Percentiles rank a stretch among this genome's conserved stretches.
Evolutionary conservation across 2,888 invertebrate species (phyloP).

Genomic region (Phytoseiulus persimilis): DNA sequence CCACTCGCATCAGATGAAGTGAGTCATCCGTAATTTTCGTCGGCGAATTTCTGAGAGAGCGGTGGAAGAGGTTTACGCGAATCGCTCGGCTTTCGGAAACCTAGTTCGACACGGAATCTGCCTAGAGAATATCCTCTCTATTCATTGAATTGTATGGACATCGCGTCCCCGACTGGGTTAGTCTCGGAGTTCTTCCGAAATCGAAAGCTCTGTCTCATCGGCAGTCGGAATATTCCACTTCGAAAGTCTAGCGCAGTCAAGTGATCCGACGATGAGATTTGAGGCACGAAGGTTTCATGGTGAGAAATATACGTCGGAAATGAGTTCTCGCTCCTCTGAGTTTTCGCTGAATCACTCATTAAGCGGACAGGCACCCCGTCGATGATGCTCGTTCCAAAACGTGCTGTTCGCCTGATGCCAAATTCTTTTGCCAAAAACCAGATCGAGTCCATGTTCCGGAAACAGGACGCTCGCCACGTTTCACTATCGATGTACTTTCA

Average conservation of each 20-base stretch:
- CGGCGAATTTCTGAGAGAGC: not conserved
- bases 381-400: not conserved
- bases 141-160: too few species aligned
- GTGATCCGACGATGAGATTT: too few species aligned
- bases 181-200: too few species aligned
- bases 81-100: not conserved
- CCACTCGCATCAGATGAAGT: not conserved
- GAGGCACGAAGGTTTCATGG: too few species aligned
- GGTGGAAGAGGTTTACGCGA: not conserved
- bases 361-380: not conserved
- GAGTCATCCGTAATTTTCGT: not conserved
- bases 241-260: too few species aligned
- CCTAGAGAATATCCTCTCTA: too few species aligned
- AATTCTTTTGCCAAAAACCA: not conserved
- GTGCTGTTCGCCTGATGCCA: not conserved
- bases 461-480: not conserved
- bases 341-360: not conserved
- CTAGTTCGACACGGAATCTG: too few species aligned
- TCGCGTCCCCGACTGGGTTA: too few species aligned
- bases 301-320: not conserved
- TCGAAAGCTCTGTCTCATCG: too few species aligned
- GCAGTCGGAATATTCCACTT: too few species aligned
- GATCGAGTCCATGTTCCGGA: not conserved
- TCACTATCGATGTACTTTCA: not conserved
- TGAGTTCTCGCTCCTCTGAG: not conserved